These are phyloP conservation scores for Baccha elongata DNA, from an alignment of 2,888 invertebrate species.

Conservation along the genomic window DNA sequence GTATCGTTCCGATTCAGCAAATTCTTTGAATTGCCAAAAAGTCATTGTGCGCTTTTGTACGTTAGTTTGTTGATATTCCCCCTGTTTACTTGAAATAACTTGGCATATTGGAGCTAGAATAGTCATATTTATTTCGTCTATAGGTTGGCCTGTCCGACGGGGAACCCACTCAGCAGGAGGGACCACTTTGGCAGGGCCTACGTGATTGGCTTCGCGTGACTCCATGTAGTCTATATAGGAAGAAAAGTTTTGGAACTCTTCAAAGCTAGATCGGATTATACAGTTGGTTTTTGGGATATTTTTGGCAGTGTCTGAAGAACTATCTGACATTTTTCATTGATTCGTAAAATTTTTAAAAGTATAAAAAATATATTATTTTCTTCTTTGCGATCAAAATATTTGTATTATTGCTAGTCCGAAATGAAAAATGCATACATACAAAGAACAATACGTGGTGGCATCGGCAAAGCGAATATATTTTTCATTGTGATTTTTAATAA, in stretches of 20 bases:
- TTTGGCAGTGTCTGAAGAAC: slow-evolving; percentile 73
- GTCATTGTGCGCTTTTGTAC: slow-evolving; percentile 96
- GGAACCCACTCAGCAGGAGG: slow-evolving; percentile 98
- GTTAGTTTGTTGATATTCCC: slow-evolving; percentile 97
- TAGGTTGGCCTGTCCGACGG: slow-evolving; percentile 91
- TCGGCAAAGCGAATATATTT: too few species aligned
- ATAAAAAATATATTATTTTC: background rate
- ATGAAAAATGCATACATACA: too few species aligned
- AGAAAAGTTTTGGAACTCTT: slow-evolving; percentile 97
- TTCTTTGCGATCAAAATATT: background rate
- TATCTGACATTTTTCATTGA: slow-evolving; percentile 75
- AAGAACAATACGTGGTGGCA: too few species aligned
- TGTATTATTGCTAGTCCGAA: slow-evolving; percentile 1
- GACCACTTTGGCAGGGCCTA: slow-evolving; percentile 90
- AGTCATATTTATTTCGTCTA: slow-evolving; percentile 90
- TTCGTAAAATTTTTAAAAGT: slow-evolving; percentile 10
- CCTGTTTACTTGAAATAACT: slow-evolving; percentile 95
- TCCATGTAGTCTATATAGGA: slow-evolving; percentile 95
- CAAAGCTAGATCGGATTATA: slow-evolving; percentile 93
- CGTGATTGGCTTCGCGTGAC: slow-evolving; percentile 93
- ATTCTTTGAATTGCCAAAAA: slow-evolving; percentile 92
- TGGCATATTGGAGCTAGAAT: slow-evolving; percentile 98
- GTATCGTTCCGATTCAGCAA: slow-evolving; percentile 89
- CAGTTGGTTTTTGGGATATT: slow-evolving; percentile 76
- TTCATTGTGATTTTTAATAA: too few species aligned